phyloP scores from a whole-genome alignment of 2,113 vertebrate species.

The Donacobius atricapilla region DNA sequence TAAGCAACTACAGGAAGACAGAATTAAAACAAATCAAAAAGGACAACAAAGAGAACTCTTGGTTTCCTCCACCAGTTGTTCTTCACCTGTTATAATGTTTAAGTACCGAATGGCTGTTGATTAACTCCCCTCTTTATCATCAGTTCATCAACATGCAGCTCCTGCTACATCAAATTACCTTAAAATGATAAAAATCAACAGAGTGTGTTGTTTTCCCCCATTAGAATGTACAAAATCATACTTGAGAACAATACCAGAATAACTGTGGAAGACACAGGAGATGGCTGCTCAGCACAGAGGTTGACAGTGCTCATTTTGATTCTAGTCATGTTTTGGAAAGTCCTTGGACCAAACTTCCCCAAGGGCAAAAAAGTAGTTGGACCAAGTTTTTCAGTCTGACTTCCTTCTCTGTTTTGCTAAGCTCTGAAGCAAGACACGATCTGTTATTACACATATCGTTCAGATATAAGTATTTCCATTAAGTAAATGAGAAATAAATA shows the following conservation, averaged over 20 bases:
- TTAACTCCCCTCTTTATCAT: constrained; percentile 5
- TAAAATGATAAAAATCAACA: constrained; percentile 65
- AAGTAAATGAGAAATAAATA: not conserved
- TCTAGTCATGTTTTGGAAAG: not conserved
- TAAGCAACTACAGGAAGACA: not conserved
- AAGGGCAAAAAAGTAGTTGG: not conserved
- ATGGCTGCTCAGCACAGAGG: not conserved
- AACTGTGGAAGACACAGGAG: not conserved
- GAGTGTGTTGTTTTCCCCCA: constrained; percentile 29
- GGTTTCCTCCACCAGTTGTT: not conserved
- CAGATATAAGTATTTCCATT: not conserved
- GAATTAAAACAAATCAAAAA: not conserved
- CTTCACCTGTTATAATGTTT: constrained; percentile 10
- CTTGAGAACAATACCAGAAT: not conserved
- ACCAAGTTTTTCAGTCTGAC: not conserved
- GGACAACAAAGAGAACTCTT: not conserved
- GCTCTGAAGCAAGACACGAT: not conserved
- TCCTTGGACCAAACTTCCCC: not conserved
- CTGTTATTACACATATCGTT: not conserved
- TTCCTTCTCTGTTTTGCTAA: not conserved
- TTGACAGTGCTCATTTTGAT: not conserved
- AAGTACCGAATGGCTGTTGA: constrained; percentile 45
- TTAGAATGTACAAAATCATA: not conserved
- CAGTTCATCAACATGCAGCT: constrained; percentile 49
- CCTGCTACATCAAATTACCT: constrained; percentile 47